Evolutionary conservation across 35 echinoderm and acorn worm genomes (phyloP).

Genomic region (Ptychodera flava): DNA sequence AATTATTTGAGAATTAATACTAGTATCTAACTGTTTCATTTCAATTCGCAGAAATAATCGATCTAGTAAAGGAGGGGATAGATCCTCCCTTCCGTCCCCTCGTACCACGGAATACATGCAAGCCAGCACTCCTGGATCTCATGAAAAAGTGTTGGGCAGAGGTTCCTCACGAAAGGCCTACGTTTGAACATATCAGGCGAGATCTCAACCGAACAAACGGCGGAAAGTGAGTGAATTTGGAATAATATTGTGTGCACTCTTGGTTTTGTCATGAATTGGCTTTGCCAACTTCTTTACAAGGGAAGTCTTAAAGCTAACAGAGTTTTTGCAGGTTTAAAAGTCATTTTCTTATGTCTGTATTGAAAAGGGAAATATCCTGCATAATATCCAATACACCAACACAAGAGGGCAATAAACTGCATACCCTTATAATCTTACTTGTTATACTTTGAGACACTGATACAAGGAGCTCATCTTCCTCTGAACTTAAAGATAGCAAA

Average conservation of each 20-base stretch:
- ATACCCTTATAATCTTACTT: background rate
- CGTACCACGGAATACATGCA: slow-evolving; percentile 26
- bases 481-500: too few species aligned
- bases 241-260: background rate
- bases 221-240: background rate
- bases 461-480: too few species aligned
- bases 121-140: slow-evolving; percentile 4
- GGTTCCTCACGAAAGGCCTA: background rate
- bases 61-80: slow-evolving; percentile 30
- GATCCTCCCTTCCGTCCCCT: slow-evolving; percentile 42
- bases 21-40: too few species aligned
- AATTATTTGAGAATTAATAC: too few species aligned
- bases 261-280: background rate
- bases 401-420: background rate
- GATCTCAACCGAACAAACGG: background rate
- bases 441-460: background rate
- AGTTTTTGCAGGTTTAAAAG: background rate
- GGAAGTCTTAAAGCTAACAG: background rate
- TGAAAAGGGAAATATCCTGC: background rate
- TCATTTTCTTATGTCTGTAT: background rate
- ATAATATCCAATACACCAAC: slow-evolving; percentile 23
- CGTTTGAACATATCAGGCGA: background rate
- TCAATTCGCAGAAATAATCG: slow-evolving; percentile 52
- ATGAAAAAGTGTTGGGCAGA: slow-evolving; percentile 13
- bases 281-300: background rate